Conservation (phyloP, 2,113 vertebrate species). For the Anthoscopus minutus region DNA sequence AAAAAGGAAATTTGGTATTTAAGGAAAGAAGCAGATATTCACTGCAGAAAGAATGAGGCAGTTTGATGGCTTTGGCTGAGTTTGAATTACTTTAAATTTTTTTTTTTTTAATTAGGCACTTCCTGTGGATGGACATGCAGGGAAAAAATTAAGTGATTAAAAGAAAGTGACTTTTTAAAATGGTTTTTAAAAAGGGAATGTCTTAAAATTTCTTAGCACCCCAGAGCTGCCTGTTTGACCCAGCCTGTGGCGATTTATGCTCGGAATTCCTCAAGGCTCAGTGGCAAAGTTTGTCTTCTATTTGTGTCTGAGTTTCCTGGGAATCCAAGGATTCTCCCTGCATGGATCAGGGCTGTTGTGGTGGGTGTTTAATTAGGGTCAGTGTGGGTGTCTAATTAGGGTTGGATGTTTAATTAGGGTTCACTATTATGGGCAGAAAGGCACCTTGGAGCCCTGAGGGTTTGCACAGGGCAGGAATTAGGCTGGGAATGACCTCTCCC, state of each 20-base stretch:
- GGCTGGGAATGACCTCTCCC: neutral
- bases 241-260: neutral
- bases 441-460: neutral
- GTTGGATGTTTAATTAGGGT: neutral
- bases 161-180: neutral
- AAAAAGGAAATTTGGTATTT: neutral
- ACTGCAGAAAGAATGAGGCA: neutral
- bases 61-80: neutral
- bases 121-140: neutral
- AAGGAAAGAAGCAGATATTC: neutral
- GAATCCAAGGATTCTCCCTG: accelerated
- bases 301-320: neutral
- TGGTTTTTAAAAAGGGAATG: neutral
- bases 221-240: neutral
- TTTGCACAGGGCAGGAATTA: neutral
- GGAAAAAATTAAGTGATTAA: neutral
- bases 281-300: neutral
- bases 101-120: neutral
- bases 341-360: neutral
- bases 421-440: neutral
- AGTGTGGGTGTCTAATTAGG: neutral
- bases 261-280: neutral
- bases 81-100: neutral
- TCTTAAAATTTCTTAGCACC: neutral
- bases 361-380: neutral